Percentiles rank a stretch among this genome's conserved stretches.
These are phyloP conservation scores for Meandrina meandrites DNA, from an alignment of 92 coral and sea anemone genomes.

Conservation along the genomic window DNA sequence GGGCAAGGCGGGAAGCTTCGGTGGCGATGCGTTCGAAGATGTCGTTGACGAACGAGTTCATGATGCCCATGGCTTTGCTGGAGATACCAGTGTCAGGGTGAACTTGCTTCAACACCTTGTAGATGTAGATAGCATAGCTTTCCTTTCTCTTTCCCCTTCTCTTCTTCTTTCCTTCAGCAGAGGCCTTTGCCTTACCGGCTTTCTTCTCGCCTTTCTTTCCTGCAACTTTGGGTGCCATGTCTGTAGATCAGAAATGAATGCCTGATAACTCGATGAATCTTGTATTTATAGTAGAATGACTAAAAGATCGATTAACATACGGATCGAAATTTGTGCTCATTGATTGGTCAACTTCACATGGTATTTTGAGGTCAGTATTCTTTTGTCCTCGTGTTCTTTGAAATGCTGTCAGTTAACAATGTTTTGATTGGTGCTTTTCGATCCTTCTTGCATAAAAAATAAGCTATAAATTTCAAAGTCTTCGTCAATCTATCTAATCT, in stretches of 20 bases:
- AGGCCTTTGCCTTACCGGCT: conserved; percentile 54
- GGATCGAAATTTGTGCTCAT: conserved; percentile 20
- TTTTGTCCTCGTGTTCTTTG: background rate
- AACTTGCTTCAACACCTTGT: conserved; percentile 97
- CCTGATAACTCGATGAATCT: background rate
- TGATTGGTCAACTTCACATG: conserved; percentile 14
- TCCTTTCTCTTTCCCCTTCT: conserved; percentile 73
- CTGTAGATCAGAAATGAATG: conserved; percentile 5
- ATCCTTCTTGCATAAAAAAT: conserved; percentile 22
- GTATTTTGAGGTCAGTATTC: background rate
- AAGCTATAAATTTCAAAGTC: background rate
- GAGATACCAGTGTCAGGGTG: conserved; percentile 99
- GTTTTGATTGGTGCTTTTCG: conserved; percentile 37
- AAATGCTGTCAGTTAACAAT: background rate
- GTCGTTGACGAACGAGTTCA: conserved; percentile 97
- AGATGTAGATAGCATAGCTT: conserved; percentile 95
- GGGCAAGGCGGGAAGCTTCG: conserved; percentile 90
- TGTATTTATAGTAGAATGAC: conserved; percentile 1
- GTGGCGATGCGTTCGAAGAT: conserved; percentile 91
- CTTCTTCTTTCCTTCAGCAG: conserved; percentile 44
- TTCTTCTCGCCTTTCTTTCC: conserved; percentile 66
- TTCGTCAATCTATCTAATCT: background rate
- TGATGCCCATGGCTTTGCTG: conserved; percentile 98
- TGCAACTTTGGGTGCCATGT: conserved; percentile 46
- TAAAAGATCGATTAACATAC: conserved; percentile 17